A percentile compares a stretch with the other conserved stretches of the same genome.
Conservation (phyloP, 2,797 vertebrate species). For the Poeciliopsis paucimaculata region DNA sequence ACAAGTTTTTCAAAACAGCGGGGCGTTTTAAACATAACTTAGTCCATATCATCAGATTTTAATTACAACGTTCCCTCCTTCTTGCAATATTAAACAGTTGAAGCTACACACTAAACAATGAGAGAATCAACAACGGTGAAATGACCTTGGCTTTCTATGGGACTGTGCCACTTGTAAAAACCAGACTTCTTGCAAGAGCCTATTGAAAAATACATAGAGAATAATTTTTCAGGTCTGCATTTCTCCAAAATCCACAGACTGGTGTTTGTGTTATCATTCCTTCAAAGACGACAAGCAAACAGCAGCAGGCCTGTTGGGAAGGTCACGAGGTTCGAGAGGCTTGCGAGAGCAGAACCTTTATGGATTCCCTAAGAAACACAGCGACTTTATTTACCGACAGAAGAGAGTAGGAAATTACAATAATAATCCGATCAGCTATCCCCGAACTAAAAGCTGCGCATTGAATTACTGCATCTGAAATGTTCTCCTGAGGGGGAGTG, state of each 20-base stretch:
- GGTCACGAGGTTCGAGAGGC: constrained; percentile 30
- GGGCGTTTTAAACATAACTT: background rate
- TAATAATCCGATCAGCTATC: constrained; percentile 55
- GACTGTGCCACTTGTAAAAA: background rate
- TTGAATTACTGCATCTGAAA: constrained; percentile 44
- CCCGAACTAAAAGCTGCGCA: constrained; percentile 37
- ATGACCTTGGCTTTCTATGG: background rate
- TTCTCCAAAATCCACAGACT: constrained; percentile 14
- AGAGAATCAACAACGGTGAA: background rate
- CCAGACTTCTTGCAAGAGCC: background rate
- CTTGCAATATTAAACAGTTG: background rate
- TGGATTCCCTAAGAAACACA: constrained; percentile 48
- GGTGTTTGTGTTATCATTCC: constrained; percentile 38
- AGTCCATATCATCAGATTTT: background rate
- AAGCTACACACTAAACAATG: background rate
- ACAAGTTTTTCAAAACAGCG: background rate
- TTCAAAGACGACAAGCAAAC: constrained; percentile 42
- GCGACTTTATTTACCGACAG: constrained; percentile 54
- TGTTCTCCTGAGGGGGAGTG: constrained; percentile 27
- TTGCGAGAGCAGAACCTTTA: constrained; percentile 24
- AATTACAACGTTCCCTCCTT: background rate
- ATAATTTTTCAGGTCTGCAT: background rate
- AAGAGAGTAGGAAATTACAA: constrained; percentile 53
- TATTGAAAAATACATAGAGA: background rate
- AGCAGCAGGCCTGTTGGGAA: constrained; percentile 42